Evolutionary conservation across 2,113 vertebrate species (phyloP).

Genomic region (Stigmatopora nigra): DNA sequence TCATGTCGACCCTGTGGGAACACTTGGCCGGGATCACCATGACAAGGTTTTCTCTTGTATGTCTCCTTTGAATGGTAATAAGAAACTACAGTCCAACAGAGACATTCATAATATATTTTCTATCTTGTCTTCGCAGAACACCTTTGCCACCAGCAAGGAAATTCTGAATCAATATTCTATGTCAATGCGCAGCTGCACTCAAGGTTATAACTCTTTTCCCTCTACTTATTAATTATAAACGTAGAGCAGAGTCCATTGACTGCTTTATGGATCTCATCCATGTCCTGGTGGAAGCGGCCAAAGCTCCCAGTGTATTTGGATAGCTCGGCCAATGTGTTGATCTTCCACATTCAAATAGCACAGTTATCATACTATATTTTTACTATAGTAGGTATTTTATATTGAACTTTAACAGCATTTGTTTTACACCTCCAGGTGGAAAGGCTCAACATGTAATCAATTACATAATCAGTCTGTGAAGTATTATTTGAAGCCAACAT

Average conservation of each 20-base stretch:
- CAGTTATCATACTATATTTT: background rate
- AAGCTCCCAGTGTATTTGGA: conserved; percentile 10
- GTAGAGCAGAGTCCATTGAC: conserved; percentile 3
- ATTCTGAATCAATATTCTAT: conserved; percentile 63
- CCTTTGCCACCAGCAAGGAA: conserved; percentile 67
- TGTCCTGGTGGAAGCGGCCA: conserved; percentile 14
- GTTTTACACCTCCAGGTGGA: conserved; percentile 9
- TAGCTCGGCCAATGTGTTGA: conserved; percentile 1
- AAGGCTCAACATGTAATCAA: conserved; percentile 21
- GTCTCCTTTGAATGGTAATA: conserved; percentile 55
- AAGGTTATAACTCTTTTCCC: conserved; percentile 56
- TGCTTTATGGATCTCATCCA: conserved; percentile 9
- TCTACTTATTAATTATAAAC: conserved; percentile 57
- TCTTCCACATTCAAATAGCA: background rate
- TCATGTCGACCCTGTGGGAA: conserved; percentile 49
- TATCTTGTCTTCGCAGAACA: conserved; percentile 55
- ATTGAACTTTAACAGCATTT: conserved; percentile 16
- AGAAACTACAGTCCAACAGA: conserved; percentile 46
- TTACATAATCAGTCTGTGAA: conserved; percentile 23
- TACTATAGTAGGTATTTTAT: background rate
- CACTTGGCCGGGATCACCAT: conserved; percentile 62
- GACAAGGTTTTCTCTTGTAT: conserved; percentile 55
- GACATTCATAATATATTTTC: conserved; percentile 61
- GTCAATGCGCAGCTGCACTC: conserved; percentile 42
- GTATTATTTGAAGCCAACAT: background rate